Base-by-base conservation (phyloP, 2,113 vertebrate species). In the Myxocyprinus asiaticus region DNA sequence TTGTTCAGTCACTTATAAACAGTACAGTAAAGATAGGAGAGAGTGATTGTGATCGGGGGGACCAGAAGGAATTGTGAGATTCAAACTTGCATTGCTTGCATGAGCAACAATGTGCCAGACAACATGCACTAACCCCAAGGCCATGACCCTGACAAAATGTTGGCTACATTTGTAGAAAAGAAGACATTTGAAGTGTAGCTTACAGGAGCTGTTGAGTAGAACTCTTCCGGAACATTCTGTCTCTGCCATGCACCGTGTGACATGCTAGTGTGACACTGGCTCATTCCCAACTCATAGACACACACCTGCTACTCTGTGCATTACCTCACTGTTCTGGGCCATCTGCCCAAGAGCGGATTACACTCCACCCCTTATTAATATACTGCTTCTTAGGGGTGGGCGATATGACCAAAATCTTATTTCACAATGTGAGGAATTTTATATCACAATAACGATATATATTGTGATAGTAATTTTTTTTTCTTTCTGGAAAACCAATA, bases 361-460 rank as follows among this genome's bases (percentile, higher is more conserved):
- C 77, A 74, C 64, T 43, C 64, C 8, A 62, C 64, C 45, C 78
- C 33, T 77, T 78, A 78, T 79, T 76, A 44, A 76, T 75, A 15
- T 51, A 62, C 47, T 9, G 1, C 45, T 53, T 6, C 22, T 1
- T n/a, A 33, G 22, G 22, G 22, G 22, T 33, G 22, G 22, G 22
- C 22, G 22, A 33, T 33, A 33, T 33, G 22, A 33, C 22, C 22
- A 33, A 33, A 33, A 33, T 33, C 22, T 33, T 33, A 33, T 33
- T 1, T 33, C 22, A 33, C 22, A 3, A 33, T 33, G 3, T 33
- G 22, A 33, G 22, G 3, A 33, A 33, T 33, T 1, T 33, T 33
- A 33, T 33, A 33, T 33, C 22, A 33, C 22, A 33, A 33, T 33
- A 33, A 33, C 22, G 22, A 33, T 33, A 33, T 33, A 33, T 33